Evolutionary conservation across 2,888 invertebrate species (phyloP).

Genomic region (Melanostoma mellinum): DNA sequence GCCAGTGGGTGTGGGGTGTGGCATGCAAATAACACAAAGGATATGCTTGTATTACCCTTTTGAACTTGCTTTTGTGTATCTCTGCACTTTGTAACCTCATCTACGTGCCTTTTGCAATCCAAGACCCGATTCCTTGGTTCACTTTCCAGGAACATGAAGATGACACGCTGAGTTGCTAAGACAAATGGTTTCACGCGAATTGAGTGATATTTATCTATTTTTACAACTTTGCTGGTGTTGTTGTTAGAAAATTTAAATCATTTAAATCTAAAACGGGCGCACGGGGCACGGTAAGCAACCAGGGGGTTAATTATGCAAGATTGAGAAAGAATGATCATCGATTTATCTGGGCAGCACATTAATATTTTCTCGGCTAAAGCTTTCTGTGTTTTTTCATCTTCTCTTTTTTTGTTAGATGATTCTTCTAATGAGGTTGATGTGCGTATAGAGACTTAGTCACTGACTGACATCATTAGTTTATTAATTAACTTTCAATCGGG

Average conservation of each 20-base stretch:
- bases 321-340: slow-evolving; percentile 51
- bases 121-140: slow-evolving; percentile 45
- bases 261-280: not conserved
- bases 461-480: slow-evolving; percentile 45
- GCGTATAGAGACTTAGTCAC: slow-evolving; percentile 23
- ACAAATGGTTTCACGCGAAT: slow-evolving; percentile 56
- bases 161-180: slow-evolving; percentile 20
- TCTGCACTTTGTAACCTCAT: slow-evolving; percentile 68
- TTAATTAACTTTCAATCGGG: slow-evolving; percentile 51
- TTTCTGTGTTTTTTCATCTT: slow-evolving; percentile 3
- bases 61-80: slow-evolving; percentile 60
- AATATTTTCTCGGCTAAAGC: slow-evolving; percentile 26
- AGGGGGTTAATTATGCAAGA: slow-evolving; percentile 54
- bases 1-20: slow-evolving; percentile 10
- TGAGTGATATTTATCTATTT: slow-evolving; percentile 6
- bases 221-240: not conserved
- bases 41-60: slow-evolving; percentile 57
- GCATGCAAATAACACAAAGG: slow-evolving; percentile 66
- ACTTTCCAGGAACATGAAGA: slow-evolving; percentile 33
- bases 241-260: not conserved
- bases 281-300: not conserved
- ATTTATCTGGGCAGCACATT: slow-evolving; percentile 57
- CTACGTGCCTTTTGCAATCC: slow-evolving; percentile 56
- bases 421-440: slow-evolving; percentile 48
- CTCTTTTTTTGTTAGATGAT: not conserved